Evolutionary conservation across 2,797 vertebrate genomes (phyloP).

Genomic region (Steatocranus sp.): DNA sequence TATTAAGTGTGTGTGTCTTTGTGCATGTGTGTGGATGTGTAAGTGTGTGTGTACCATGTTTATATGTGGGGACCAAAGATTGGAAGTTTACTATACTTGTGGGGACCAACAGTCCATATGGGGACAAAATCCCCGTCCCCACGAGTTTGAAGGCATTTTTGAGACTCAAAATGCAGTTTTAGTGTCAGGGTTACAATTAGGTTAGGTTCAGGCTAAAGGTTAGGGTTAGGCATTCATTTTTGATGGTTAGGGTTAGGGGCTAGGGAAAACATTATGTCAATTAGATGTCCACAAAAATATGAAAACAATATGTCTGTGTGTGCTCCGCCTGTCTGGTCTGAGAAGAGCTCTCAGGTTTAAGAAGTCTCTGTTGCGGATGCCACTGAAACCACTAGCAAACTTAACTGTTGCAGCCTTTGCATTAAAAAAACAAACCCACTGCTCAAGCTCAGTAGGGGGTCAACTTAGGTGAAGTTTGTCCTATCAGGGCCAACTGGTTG

Average conservation of each 20-base stretch:
- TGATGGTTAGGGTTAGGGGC: neutral
- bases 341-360: neutral
- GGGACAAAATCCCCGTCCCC: rapidly evolving
- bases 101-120: neutral
- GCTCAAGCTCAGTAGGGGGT: neutral
- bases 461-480: neutral
- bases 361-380: neutral
- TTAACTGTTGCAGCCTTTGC: neutral
- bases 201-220: neutral
- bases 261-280: neutral
- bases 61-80: neutral
- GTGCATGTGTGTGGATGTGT: neutral
- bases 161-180: neutral
- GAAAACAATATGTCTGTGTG: neutral
- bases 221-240: neutral
- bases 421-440: neutral
- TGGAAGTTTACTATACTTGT: neutral
- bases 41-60: neutral
- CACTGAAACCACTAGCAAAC: neutral
- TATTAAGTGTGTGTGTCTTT: neutral
- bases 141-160: neutral
- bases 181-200: neutral
- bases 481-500: neutral
- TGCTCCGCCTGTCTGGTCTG: neutral
- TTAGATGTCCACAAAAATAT: neutral